These are phyloP conservation scores for Argyresthia goedartella DNA, from an alignment of 2,888 invertebrate genomes.

Conservation along the genomic window DNA sequence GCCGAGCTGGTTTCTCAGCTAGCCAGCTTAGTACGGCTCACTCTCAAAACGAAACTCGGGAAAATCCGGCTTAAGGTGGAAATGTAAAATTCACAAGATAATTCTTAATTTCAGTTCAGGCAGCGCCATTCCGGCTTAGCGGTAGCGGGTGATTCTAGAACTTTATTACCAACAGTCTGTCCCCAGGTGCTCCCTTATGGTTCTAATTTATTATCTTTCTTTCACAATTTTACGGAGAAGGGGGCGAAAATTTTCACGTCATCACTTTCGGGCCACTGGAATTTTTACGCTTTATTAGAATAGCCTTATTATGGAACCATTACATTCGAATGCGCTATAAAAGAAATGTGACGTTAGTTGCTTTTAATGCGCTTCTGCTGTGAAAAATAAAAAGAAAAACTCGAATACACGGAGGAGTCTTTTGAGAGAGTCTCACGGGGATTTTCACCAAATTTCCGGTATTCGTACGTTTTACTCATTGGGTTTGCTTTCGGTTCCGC, in stretches of 20 bases:
- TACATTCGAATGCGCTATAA: too few relatives aligned
- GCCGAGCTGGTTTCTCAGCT: not conserved
- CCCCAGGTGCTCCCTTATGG: slow-evolving; percentile 10
- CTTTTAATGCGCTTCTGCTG: too few relatives aligned
- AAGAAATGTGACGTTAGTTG: too few relatives aligned
- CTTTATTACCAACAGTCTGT: slow-evolving; percentile 9
- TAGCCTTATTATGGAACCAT: not conserved
- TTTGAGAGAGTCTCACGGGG: not conserved
- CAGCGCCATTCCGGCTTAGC: not conserved
- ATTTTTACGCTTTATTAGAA: not conserved
- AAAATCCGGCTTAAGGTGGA: not conserved
- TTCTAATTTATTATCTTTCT: slow-evolving; percentile 10
- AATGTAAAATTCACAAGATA: slow-evolving; percentile 6
- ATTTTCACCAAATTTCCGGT: not conserved
- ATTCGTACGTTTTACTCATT: not conserved
- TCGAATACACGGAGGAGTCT: not conserved
- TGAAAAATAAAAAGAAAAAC: too few relatives aligned
- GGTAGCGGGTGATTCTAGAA: slow-evolving; percentile 5
- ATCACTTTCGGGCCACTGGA: not conserved
- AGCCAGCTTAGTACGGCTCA: not conserved
- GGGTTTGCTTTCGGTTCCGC: not conserved
- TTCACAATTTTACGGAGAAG: slow-evolving; percentile 6
- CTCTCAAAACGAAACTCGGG: not conserved
- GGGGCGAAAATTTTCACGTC: slow-evolving; percentile 7
- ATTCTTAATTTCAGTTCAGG: slow-evolving; percentile 9